These are phyloP conservation scores for Macrotrachela quadricornifera DNA, from an alignment of 1,140 invertebrate genomes.

Conservation along the genomic window DNA sequence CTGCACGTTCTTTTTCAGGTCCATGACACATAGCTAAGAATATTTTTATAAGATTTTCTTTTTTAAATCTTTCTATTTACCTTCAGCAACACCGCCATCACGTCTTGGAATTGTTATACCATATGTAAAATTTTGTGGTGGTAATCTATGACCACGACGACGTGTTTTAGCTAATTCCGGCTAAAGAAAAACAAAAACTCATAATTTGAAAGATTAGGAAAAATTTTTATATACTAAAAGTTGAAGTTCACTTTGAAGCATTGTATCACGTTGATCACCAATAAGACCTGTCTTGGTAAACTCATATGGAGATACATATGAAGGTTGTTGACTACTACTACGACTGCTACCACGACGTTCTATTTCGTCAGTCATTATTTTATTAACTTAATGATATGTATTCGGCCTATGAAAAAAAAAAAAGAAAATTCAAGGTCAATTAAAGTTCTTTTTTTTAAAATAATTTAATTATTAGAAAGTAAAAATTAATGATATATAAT, in stretches of 20 bases:
- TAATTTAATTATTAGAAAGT: too few relatives aligned
- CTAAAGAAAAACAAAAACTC: background rate
- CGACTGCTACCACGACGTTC: too few relatives aligned
- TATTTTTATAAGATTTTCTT: too few relatives aligned
- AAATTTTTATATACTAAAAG: slow-evolving; percentile 1
- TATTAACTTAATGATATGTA: too few relatives aligned
- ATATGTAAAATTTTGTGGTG: background rate
- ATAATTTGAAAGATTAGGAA: background rate
- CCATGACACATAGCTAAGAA: background rate
- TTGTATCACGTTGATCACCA: slow-evolving; percentile 2
- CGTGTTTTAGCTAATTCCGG: slow-evolving; percentile 6
- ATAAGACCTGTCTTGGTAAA: slow-evolving; percentile 5
- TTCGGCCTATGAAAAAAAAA: too few relatives aligned
- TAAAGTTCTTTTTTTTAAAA: too few relatives aligned
- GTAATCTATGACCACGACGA: slow-evolving; percentile 4
- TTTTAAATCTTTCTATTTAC: too few relatives aligned
- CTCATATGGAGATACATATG: too few relatives aligned
- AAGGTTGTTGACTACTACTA: too few relatives aligned
- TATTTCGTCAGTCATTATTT: too few relatives aligned
- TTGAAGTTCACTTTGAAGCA: slow-evolving; percentile 8
- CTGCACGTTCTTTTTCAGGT: background rate
- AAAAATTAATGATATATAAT: too few relatives aligned
- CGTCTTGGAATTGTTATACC: slow-evolving; percentile 3
- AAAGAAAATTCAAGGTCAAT: too few relatives aligned
- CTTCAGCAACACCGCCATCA: slow-evolving; percentile 6